Conservation (phyloP, 2,113 vertebrate genomes). For the Neogale vison region DNA sequence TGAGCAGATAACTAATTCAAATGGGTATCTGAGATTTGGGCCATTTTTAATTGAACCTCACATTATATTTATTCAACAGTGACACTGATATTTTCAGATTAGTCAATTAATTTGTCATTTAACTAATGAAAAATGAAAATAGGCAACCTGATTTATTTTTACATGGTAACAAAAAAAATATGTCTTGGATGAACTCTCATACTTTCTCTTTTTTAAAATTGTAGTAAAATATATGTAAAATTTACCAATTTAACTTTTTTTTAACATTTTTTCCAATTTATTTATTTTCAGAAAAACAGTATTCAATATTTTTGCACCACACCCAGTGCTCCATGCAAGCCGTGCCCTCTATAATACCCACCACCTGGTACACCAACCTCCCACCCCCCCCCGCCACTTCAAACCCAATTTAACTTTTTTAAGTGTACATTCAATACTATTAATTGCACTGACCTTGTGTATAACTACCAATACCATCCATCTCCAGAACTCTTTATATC, state of each 20-base stretch:
- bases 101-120: not conserved
- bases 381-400: no score
- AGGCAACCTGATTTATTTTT: not conserved
- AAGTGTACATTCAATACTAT: not conserved
- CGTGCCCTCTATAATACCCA: no score
- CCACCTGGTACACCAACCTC: no score
- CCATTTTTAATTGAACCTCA: not conserved
- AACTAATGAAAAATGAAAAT: not conserved
- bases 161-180: not conserved
- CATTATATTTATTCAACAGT: not conserved
- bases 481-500: not conserved
- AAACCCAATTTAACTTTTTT: no score
- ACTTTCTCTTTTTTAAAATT: not conserved
- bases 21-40: not conserved
- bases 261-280: no score
- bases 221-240: not conserved
- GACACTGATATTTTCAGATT: not conserved
- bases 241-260: no score
- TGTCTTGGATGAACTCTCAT: not conserved
- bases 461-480: not conserved
- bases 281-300: no score
- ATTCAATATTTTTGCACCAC: no score
- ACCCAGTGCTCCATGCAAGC: no score
- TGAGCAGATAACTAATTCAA: not conserved
- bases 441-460: not conserved